Evolutionary conservation across 2,888 invertebrate genomes (phyloP).

Genomic region (Slavum lentiscoides): DNA sequence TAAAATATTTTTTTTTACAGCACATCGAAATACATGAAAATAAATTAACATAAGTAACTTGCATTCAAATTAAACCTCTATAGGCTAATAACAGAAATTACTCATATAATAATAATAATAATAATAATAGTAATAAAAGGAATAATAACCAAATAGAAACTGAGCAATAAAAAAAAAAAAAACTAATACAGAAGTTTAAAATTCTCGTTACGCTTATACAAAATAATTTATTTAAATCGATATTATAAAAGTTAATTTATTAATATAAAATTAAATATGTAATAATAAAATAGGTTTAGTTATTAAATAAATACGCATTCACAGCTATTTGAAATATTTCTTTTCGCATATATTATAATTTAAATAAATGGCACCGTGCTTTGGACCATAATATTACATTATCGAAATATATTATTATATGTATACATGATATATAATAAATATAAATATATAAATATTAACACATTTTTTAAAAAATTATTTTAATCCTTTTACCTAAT

Average conservation of each 20-base stretch:
- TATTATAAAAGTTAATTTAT: conserved; percentile 46
- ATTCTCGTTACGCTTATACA: conserved; percentile 31
- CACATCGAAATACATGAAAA: conserved; percentile 38
- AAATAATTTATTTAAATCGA: conserved; percentile 22
- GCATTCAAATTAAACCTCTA: conserved; percentile 30
- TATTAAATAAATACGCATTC: conserved; percentile 43
- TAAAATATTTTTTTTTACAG: conserved; percentile 51
- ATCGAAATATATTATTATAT: conserved; percentile 25
- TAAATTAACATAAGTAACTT: conserved; percentile 50
- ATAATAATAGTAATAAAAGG: conserved; percentile 13
- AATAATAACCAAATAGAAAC: conserved; percentile 48
- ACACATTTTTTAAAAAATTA: not conserved
- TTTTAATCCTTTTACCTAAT: conserved; percentile 62
- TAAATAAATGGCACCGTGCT: conserved; percentile 47
- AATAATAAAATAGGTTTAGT: conserved; percentile 42
- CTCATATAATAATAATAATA: not conserved
- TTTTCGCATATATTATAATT: conserved; percentile 35
- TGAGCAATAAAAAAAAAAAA: conserved; percentile 35
- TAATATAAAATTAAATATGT: conserved; percentile 48
- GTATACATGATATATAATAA: conserved; percentile 16
- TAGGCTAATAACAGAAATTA: conserved; percentile 39
- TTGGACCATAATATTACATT: conserved; percentile 42
- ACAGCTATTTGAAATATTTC: conserved; percentile 38
- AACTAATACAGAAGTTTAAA: conserved; percentile 22
- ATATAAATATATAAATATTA: conserved; percentile 16